A percentile compares a stretch with the other conserved stretches of the same genome.
phyloP scores from a whole-genome alignment of 1,140 invertebrate species.

The Caenorhabditis remanei region DNA sequence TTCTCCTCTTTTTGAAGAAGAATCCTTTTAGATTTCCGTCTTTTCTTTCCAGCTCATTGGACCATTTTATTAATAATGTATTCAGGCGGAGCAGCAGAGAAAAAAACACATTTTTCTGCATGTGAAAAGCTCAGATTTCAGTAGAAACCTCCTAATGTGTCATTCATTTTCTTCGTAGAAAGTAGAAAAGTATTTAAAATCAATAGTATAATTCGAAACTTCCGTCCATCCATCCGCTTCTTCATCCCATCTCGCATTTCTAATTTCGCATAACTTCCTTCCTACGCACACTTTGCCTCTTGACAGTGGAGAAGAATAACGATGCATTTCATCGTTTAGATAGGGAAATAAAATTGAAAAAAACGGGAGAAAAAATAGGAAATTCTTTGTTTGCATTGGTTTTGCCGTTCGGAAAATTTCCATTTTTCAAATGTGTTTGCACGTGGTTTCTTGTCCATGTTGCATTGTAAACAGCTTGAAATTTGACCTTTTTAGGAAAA shows the following conservation, averaged over 20 bases:
- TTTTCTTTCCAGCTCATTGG: background rate
- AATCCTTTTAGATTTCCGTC: background rate
- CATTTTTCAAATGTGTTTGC: background rate
- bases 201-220: slow-evolving; percentile 8
- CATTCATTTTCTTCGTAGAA: no score
- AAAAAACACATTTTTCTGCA: background rate
- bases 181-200: no score
- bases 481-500: background rate
- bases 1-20: background rate
- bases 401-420: slow-evolving; percentile 10
- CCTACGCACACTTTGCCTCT: background rate
- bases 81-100: background rate
- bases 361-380: background rate
- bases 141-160: no score
- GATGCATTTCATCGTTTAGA: slow-evolving; percentile 23
- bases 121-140: no score
- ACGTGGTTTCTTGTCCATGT: background rate
- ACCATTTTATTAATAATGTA: background rate
- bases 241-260: slow-evolving; percentile 10
- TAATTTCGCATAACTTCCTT: slow-evolving; percentile 18
- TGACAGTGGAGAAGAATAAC: background rate
- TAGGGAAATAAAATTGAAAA: slow-evolving; percentile 45
- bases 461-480: background rate
- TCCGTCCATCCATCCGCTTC: background rate
- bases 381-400: slow-evolving; percentile 15